Evolutionary conservation across 2,113 vertebrate genomes (phyloP).

Genomic region (Pristiophorus japonicus): DNA sequence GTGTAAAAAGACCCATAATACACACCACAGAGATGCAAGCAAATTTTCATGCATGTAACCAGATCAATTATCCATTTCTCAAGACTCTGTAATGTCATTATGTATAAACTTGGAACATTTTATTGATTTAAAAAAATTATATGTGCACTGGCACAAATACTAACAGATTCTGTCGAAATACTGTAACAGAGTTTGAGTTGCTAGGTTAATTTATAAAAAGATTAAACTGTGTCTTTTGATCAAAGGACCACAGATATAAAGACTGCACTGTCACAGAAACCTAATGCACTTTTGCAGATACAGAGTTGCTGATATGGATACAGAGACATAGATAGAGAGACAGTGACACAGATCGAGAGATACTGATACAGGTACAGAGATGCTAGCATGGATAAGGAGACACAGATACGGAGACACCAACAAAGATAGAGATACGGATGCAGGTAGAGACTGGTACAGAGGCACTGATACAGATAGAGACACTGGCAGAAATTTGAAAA

Average conservation of each 20-base stretch:
- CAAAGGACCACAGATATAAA: not conserved
- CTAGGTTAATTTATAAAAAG: not conserved
- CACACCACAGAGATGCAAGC: not conserved
- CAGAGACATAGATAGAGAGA: not conserved
- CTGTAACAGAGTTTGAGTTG: not conserved
- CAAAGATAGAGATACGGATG: not conserved
- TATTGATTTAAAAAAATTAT: too few relatives aligned
- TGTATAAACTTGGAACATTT: not conserved
- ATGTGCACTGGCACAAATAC: not conserved
- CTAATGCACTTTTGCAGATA: not conserved
- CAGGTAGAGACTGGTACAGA: not conserved
- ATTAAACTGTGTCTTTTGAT: not conserved
- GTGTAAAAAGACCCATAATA: not conserved
- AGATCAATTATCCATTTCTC: not conserved
- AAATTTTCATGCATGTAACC: not conserved
- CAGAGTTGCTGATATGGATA: not conserved
- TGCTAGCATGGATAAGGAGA: not conserved
- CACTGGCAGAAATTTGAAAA: not conserved
- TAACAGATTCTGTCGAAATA: not conserved
- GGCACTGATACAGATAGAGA: not conserved
- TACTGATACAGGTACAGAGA: not conserved
- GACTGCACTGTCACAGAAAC: not conserved
- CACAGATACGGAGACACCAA: not conserved
- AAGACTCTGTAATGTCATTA: too few relatives aligned
- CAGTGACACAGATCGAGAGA: not conserved